Conservation (phyloP, 1,140 invertebrate species). For the Ylistrum balloti region DNA sequence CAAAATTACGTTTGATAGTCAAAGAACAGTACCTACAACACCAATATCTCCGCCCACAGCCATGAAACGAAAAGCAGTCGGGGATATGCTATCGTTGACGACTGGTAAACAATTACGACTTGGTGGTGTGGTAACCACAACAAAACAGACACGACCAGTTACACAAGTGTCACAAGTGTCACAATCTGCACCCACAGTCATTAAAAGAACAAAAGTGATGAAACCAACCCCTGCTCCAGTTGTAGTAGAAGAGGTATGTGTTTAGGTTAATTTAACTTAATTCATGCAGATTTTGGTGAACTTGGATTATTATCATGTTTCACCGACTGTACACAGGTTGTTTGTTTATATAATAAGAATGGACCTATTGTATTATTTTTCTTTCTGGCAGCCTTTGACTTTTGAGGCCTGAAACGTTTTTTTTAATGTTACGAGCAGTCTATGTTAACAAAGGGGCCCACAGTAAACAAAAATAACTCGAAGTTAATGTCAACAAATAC, state of each 20-base stretch:
- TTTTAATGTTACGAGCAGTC: too few species aligned
- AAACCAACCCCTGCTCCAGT: not conserved
- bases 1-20: constrained; percentile 39
- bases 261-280: too few species aligned
- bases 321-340: too few species aligned
- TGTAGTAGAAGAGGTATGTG: not conserved
- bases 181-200: not conserved
- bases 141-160: not conserved
- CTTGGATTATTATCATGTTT: too few species aligned
- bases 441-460: too few species aligned
- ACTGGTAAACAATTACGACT: not conserved
- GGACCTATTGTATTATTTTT: too few species aligned
- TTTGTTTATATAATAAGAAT: too few species aligned
- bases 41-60: constrained; percentile 13
- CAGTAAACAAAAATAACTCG: too few species aligned
- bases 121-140: not conserved
- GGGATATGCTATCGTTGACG: not conserved
- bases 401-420: too few species aligned
- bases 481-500: too few species aligned
- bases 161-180: not conserved
- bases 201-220: not conserved
- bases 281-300: too few species aligned
- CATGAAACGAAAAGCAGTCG: constrained; percentile 36
- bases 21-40: not conserved
- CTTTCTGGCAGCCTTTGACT: too few species aligned